phyloP scores from a whole-genome alignment of 1,140 invertebrate species.

The Eumaeus atala region DNA sequence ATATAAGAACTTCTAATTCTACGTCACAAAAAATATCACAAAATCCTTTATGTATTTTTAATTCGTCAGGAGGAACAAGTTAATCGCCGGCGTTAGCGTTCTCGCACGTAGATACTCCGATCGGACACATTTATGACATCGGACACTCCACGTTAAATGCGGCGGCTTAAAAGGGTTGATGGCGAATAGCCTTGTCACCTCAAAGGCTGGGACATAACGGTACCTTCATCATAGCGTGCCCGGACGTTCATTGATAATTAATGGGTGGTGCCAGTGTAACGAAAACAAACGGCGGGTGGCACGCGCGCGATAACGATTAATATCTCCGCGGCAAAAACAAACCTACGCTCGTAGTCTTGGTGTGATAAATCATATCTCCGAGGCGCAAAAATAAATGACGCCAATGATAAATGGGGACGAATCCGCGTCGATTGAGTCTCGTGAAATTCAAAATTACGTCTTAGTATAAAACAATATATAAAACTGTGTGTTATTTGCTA shows the following conservation, averaged over 20 bases:
- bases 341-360: conserved; percentile 56
- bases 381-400: conserved; percentile 72
- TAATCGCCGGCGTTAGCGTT: conserved; percentile 60
- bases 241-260: conserved; percentile 73
- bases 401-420: conserved; percentile 68
- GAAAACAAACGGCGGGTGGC: conserved; percentile 68
- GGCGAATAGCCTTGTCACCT: conserved; percentile 65
- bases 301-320: conserved; percentile 71
- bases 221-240: conserved; percentile 65
- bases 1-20: neutral
- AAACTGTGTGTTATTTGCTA: neutral
- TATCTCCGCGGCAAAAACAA: conserved; percentile 71
- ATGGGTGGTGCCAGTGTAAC: conserved; percentile 68
- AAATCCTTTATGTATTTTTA: conserved; percentile 45
- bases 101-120: conserved; percentile 55
- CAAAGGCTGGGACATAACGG: conserved; percentile 57
- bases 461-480: conserved; percentile 17
- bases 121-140: conserved; percentile 72
- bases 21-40: neutral
- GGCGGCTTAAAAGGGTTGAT: conserved; percentile 72
- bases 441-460: conserved; percentile 49
- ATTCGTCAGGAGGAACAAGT: conserved; percentile 53
- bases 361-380: conserved; percentile 70
- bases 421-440: conserved; percentile 56
- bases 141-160: conserved; percentile 65